These are phyloP conservation scores for Azorinus chamasolen DNA, from an alignment of 2,888 invertebrate genomes.

Conservation along the genomic window DNA sequence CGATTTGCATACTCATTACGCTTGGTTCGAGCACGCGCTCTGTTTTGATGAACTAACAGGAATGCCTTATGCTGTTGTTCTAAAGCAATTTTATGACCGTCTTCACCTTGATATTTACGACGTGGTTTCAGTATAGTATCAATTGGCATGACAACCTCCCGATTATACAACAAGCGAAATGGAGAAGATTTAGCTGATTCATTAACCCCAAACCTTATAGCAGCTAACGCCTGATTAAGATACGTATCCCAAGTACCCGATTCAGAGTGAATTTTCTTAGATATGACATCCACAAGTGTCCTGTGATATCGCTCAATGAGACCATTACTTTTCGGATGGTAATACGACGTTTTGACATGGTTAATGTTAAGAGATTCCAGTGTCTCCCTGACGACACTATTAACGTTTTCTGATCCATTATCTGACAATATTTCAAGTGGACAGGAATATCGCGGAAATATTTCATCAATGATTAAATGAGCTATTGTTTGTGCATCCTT, in stretches of 20 bases:
- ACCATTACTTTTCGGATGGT: conserved; percentile 21
- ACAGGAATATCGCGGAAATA: conserved; percentile 28
- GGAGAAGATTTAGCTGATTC: conserved; percentile 47
- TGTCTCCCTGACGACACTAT: conserved; percentile 20
- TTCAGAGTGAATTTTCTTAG: conserved; percentile 28
- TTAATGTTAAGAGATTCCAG: conserved; percentile 20
- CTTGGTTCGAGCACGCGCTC: conserved; percentile 35
- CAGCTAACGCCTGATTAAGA: conserved; percentile 50
- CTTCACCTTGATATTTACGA: conserved; percentile 39
- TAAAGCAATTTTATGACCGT: conserved; percentile 46
- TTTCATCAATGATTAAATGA: conserved; percentile 26
- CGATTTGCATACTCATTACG: conserved; percentile 42
- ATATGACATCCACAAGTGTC: conserved; percentile 23
- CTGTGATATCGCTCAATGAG: conserved; percentile 31
- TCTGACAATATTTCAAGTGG: conserved; percentile 42
- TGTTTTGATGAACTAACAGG: conserved; percentile 15
- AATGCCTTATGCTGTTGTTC: conserved; percentile 58
- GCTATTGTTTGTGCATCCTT: conserved; percentile 31
- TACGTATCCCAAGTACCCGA: conserved; percentile 38
- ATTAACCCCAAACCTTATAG: conserved; percentile 39
- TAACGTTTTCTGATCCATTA: conserved; percentile 29
- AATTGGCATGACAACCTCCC: conserved; percentile 49
- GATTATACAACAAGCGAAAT: conserved; percentile 44
- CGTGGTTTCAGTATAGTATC: conserved; percentile 46
- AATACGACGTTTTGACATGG: conserved; percentile 28